Percentiles rank a stretch among this genome's conserved stretches.
phyloP scores from a whole-genome alignment of 2,797 vertebrate species.

The Coendou prehensilis region DNA sequence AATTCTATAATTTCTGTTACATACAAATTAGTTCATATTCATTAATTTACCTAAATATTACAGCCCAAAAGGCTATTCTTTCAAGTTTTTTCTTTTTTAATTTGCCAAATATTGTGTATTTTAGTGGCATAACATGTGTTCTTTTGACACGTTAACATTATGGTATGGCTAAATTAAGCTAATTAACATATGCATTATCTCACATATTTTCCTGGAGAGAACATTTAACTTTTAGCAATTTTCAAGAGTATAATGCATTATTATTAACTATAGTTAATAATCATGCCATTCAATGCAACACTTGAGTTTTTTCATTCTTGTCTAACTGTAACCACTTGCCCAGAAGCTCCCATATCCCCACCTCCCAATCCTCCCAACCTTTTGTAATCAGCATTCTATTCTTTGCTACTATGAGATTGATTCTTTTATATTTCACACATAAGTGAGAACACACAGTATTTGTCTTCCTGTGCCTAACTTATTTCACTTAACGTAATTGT shows the following conservation, averaged over 20 bases:
- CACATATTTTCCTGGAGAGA: neutral
- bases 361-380: no score
- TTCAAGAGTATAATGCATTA: neutral
- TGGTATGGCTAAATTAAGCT: neutral
- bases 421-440: neutral
- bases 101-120: neutral
- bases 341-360: no score
- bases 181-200: neutral
- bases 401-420: neutral
- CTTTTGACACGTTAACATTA: neutral
- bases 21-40: neutral
- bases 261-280: neutral
- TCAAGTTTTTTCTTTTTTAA: neutral
- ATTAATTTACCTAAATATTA: constrained; percentile 29
- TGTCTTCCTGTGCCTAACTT: neutral
- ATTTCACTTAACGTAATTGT: neutral
- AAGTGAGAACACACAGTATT: neutral
- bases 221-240: neutral
- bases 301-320: neutral
- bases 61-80: neutral
- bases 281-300: neutral
- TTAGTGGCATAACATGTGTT: neutral
- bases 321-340: neutral
- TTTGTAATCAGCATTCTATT: neutral
- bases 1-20: neutral